These are phyloP conservation scores for Azemiops feae DNA, from an alignment of 2,113 vertebrate genomes.

Conservation along the genomic window DNA sequence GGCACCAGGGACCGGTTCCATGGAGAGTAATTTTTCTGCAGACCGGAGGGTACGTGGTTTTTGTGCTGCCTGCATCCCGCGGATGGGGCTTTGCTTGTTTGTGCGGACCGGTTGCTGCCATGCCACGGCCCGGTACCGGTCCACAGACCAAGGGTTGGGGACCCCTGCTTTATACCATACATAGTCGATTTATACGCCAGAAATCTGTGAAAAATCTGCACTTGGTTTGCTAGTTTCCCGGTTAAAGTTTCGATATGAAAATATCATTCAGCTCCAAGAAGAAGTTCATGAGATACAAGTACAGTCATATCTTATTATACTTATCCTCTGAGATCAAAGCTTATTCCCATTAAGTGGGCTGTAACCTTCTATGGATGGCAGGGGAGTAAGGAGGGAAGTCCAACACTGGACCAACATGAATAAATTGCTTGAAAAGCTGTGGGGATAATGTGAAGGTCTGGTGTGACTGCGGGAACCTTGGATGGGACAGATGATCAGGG, in stretches of 20 bases:
- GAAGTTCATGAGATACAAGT: conserved; percentile 51
- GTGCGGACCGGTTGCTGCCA: no score
- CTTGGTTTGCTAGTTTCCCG: conserved; percentile 25
- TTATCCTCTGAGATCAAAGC: conserved; percentile 57
- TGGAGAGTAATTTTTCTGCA: no score
- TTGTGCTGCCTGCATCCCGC: no score
- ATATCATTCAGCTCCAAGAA: conserved; percentile 30
- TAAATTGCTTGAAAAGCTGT: conserved; percentile 58
- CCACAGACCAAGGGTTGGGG: no score
- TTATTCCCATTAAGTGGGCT: conserved; percentile 49
- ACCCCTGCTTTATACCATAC: background rate
- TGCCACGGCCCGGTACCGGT: no score
- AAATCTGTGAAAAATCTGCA: conserved; percentile 33
- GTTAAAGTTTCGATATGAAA: conserved; percentile 49
- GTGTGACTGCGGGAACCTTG: conserved; percentile 36
- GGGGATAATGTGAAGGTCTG: conserved; percentile 39
- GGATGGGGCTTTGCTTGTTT: no score
- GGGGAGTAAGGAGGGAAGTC: background rate
- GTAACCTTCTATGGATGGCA: conserved; percentile 48
- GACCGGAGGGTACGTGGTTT: no score
- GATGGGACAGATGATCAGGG: conserved; percentile 48
- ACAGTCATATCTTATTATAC: conserved; percentile 47
- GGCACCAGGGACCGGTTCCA: no score
- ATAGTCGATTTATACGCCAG: background rate
- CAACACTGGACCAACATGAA: conserved; percentile 37